Conservation (phyloP, 2,113 vertebrate genomes). For the Notothenia coriiceps region DNA sequence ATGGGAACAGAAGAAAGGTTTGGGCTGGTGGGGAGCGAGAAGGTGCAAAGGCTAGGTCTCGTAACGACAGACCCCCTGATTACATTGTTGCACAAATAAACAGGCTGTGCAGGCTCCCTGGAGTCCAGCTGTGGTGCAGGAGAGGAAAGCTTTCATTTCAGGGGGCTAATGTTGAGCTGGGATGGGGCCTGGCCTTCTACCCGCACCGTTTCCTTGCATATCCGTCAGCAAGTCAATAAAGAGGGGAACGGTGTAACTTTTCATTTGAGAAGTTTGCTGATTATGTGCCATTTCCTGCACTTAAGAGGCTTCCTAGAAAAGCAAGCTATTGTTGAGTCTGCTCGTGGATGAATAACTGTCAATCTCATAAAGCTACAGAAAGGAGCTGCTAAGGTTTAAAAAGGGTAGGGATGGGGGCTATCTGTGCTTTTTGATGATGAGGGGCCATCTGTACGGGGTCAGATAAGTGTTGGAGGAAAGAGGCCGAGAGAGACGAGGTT, state of each 20-base stretch:
- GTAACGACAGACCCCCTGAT: slow-evolving; percentile 73
- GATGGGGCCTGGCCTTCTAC: slow-evolving; percentile 57
- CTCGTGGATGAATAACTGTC: slow-evolving; percentile 56
- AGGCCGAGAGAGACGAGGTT: slow-evolving; percentile 61
- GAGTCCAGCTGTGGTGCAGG: slow-evolving; percentile 72
- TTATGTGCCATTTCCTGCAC: slow-evolving; percentile 61
- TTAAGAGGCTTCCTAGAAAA: slow-evolving; percentile 27
- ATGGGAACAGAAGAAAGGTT: slow-evolving; percentile 60
- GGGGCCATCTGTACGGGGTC: slow-evolving; percentile 69
- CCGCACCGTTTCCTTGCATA: slow-evolving; percentile 46
- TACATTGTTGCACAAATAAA: slow-evolving; percentile 83
- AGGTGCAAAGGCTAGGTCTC: slow-evolving; percentile 75
- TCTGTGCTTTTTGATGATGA: slow-evolving; percentile 53
- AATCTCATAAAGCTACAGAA: slow-evolving; percentile 43
- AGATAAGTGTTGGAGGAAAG: slow-evolving; percentile 75
- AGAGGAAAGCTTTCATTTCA: slow-evolving; percentile 79
- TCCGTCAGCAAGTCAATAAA: slow-evolving; percentile 66
- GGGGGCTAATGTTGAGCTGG: slow-evolving; percentile 59
- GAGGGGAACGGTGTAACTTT: slow-evolving; percentile 18
- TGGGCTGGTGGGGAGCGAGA: slow-evolving; percentile 46
- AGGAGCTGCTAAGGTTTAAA: slow-evolving; percentile 5
- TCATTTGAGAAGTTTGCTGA: slow-evolving; percentile 55
- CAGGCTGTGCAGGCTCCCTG: slow-evolving; percentile 73
- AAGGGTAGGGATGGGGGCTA: slow-evolving; percentile 29
- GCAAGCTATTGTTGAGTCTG: slow-evolving; percentile 3